phyloP scores from a whole-genome alignment of 2,113 vertebrate genomes.

The Toxotes jaculatrix region DNA sequence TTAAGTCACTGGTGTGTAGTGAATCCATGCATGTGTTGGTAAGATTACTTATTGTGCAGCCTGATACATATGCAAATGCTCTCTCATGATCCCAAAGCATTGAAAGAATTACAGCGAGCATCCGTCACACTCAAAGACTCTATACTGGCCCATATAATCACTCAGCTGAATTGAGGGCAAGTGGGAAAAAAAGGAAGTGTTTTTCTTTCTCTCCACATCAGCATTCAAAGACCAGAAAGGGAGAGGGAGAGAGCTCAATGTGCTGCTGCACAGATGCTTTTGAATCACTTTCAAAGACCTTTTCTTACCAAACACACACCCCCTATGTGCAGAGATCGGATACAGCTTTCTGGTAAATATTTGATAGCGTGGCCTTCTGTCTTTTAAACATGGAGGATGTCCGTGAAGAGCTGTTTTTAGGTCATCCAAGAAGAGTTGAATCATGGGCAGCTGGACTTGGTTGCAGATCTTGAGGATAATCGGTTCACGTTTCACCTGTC shows the following conservation, averaged over 20 bases:
- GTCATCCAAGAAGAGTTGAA: slow-evolving; percentile 19
- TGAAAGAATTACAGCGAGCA: slow-evolving; percentile 78
- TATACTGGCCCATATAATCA: slow-evolving; percentile 76
- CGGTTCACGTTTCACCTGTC: too few species aligned
- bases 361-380: slow-evolving; percentile 69
- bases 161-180: slow-evolving; percentile 79
- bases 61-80: slow-evolving; percentile 79
- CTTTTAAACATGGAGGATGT: slow-evolving; percentile 63
- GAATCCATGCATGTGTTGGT: slow-evolving; percentile 71
- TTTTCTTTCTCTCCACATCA: slow-evolving; percentile 47
- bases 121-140: slow-evolving; percentile 70
- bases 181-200: slow-evolving; percentile 66
- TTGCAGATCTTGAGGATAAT: too few species aligned
- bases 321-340: slow-evolving; percentile 47
- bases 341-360: slow-evolving; percentile 78
- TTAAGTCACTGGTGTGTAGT: slow-evolving; percentile 78
- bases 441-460: too few species aligned
- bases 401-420: slow-evolving; percentile 63
- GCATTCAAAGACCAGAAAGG: slow-evolving; percentile 47
- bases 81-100: slow-evolving; percentile 68
- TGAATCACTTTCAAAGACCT: slow-evolving; percentile 69
- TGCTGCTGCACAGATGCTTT: slow-evolving; percentile 69
- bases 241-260: slow-evolving; percentile 21
- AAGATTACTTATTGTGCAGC: slow-evolving; percentile 78
- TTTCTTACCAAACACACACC: slow-evolving; percentile 48